Base-by-base conservation (phyloP, 2,797 vertebrate species). In the Phalloptychus januarius region DNA sequence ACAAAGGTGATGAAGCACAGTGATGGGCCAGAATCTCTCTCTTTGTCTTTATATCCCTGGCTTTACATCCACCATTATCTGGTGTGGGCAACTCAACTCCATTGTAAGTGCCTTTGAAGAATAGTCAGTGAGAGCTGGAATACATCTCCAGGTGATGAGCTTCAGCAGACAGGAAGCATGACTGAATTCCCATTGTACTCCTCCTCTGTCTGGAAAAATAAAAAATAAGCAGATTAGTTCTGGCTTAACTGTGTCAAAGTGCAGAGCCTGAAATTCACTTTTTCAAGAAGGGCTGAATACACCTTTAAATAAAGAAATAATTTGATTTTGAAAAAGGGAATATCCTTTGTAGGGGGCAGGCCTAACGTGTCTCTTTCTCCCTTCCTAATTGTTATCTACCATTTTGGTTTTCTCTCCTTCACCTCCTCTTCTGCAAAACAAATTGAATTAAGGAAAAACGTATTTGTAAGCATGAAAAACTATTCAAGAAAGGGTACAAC, bases 131-230 rank as follows among this genome's bases (percentile, higher is more conserved):
- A 79, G 77, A 83, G 31, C 40, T 74, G 82, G 82, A 84, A 82
- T 78, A 73, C n/a, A 86, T 72, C 71, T 81, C 65, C 63, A 16
- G 28, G 48, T 42, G 33, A 42, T 12, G 8, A 3, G 0, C 48
- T 79, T 96, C 92, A 96, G 79, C 93, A 96, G 75, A 96, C 95
- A 0, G 94, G 94, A 77, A 96, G 87, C 94, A 96, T 94, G 77
- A 83, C 90, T 0, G 87, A 44, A 3, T 91, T 94, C 5, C 92
- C 88, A 3, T 90, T 93, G 76, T 56, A 93, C 75, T 95, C 94
- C 77, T 95, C 95, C 36, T 98, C 97, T 56, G 96, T 94, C 98
- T 98, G 90, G 0, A 69, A 42, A 40, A 75, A 44, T 20, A 6
- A 56, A 25, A 18, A 31, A 61, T 2, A 0, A 46, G 40, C 10